Evolutionary conservation across 2,888 invertebrate genomes (phyloP).

Genomic region (Pandemis cinnamomeana): DNA sequence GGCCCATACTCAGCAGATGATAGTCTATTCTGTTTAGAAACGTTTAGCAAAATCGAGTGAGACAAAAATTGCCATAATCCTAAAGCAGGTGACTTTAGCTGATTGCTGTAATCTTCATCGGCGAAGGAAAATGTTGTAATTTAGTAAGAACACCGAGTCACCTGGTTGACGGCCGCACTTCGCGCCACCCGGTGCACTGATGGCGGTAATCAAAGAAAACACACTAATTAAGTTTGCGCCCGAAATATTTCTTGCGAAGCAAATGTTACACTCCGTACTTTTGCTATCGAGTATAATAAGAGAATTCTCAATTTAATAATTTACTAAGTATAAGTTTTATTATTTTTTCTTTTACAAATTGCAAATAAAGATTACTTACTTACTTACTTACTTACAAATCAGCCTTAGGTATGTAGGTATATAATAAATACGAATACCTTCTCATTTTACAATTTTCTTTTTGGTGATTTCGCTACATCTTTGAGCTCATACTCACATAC

Average conservation of each 20-base stretch:
- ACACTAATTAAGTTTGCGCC: constrained; percentile 79
- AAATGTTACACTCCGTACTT: constrained; percentile 25
- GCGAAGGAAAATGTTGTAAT: constrained; percentile 73
- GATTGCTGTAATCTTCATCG: constrained; percentile 53
- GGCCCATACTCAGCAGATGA: too few relatives aligned
- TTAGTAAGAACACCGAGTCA: constrained; percentile 71
- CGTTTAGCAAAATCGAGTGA: not conserved
- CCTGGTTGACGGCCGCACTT: constrained; percentile 70
- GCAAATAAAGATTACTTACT: too few relatives aligned
- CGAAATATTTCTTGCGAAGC: constrained; percentile 63
- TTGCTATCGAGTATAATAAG: not conserved
- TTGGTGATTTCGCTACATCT: too few relatives aligned
- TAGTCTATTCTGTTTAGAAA: too few relatives aligned
- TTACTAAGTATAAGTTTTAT: too few relatives aligned
- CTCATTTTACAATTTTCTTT: too few relatives aligned
- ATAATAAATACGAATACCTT: too few relatives aligned
- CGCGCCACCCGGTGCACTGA: constrained; percentile 78
- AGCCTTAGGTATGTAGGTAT: too few relatives aligned
- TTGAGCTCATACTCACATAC: too few relatives aligned
- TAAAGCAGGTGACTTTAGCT: constrained; percentile 13
- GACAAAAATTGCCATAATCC: not conserved
- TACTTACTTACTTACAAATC: too few relatives aligned
- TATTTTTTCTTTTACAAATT: too few relatives aligned
- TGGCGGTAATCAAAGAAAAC: constrained; percentile 83
- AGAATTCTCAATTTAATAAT: not conserved